A percentile compares a stretch with the other conserved stretches of the same genome.
Conservation (phyloP, 2,797 vertebrate species). For the Oreochromis grahami region DNA sequence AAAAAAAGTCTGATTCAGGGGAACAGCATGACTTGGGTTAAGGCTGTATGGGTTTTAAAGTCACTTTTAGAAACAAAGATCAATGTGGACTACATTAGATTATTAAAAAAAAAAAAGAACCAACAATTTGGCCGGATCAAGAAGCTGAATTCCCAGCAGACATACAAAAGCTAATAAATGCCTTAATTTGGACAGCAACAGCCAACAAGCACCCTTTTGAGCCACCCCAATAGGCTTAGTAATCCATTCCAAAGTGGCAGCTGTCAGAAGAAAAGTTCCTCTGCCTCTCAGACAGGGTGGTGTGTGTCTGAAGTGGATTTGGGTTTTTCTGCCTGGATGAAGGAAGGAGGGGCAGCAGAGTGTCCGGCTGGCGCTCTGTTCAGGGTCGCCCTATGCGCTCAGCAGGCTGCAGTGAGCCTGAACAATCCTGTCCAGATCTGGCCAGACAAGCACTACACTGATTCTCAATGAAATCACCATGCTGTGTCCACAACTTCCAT, state of each 20-base stretch:
- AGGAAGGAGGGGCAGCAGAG: constrained; percentile 55
- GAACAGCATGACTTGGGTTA: not conserved
- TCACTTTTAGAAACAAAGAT: constrained; percentile 10
- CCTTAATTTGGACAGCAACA: constrained; percentile 67
- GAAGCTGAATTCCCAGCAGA: constrained; percentile 47
- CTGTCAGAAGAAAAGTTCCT: constrained; percentile 79
- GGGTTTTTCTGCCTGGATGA: constrained; percentile 56
- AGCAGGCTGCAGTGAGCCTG: constrained; percentile 73
- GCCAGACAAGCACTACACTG: constrained; percentile 62
- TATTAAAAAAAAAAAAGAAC: not conserved
- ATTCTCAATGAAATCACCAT: constrained; percentile 74
- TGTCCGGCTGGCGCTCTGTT: constrained; percentile 69
- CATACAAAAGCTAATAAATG: constrained; percentile 66
- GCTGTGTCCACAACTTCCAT: constrained; percentile 64
- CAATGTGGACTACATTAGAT: not conserved
- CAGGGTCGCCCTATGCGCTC: constrained; percentile 64
- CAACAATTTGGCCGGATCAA: constrained; percentile 42
- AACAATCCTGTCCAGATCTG: constrained; percentile 72
- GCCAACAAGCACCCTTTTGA: constrained; percentile 67
- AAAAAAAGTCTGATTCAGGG: not conserved
- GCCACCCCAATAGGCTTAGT: constrained; percentile 72
- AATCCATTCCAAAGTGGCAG: constrained; percentile 80
- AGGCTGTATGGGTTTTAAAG: not conserved
- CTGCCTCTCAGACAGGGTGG: constrained; percentile 66
- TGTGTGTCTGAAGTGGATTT: constrained; percentile 72